phyloP scores from a whole-genome alignment of 1,140 invertebrate genomes.

The Leptonema lineaticorne region DNA sequence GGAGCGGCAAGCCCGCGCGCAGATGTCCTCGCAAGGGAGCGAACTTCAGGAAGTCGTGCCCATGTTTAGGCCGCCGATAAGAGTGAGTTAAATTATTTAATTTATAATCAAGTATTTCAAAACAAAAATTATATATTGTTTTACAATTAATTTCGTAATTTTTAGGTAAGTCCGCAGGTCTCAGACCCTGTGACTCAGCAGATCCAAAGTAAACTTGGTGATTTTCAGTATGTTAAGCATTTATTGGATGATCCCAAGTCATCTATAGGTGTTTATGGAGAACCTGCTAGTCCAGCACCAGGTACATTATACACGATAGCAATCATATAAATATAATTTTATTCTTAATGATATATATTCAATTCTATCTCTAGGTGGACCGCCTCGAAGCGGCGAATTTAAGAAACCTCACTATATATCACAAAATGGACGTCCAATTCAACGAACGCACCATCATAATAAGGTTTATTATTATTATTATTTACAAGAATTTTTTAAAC shows the following conservation, averaged over 20 bases:
- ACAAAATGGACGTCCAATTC: constrained; percentile 53
- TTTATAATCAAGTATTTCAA: background rate
- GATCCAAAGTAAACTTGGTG: constrained; percentile 72
- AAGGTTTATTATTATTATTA: constrained; percentile 18
- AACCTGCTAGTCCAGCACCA: constrained; percentile 62
- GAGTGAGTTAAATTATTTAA: constrained; percentile 45
- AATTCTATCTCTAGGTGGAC: constrained; percentile 46
- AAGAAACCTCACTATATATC: constrained; percentile 61
- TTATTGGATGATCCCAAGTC: constrained; percentile 66
- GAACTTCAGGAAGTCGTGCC: constrained; percentile 53
- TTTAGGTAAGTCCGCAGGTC: constrained; percentile 66
- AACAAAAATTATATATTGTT: constrained; percentile 12
- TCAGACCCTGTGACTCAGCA: constrained; percentile 71
- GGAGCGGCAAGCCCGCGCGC: constrained; percentile 67
- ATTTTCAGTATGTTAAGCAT: constrained; percentile 67
- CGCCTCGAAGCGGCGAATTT: constrained; percentile 59
- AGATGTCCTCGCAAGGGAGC: constrained; percentile 65
- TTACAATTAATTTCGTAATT: constrained; percentile 39
- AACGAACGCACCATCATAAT: constrained; percentile 44
- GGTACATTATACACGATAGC: constrained; percentile 18
- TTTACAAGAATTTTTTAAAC: background rate
- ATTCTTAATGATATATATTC: background rate
- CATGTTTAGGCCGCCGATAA: constrained; percentile 60
- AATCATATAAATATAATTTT: background rate
- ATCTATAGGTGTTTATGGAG: constrained; percentile 71